Evolutionary conservation across 2,888 invertebrate genomes (phyloP).

Genomic region (Macrosiphum euphorbiae): DNA sequence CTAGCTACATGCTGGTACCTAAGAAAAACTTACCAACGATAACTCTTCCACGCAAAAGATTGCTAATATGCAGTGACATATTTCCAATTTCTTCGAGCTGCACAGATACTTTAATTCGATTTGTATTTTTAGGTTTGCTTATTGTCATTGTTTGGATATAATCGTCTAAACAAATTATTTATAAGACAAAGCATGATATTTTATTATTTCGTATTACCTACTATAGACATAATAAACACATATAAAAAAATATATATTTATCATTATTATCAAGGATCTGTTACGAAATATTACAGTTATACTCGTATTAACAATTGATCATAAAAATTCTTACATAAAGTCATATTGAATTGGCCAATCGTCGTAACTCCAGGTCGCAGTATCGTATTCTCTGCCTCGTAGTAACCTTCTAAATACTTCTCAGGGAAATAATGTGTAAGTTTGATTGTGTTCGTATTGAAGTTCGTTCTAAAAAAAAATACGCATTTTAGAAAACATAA

Average conservation of each 20-base stretch:
- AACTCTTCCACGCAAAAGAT: slow-evolving; percentile 78
- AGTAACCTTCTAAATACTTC: slow-evolving; percentile 80
- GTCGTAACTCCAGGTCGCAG: slow-evolving; percentile 70
- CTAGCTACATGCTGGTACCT: not conserved
- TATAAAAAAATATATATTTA: slow-evolving; percentile 10
- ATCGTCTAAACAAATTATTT: slow-evolving; percentile 68
- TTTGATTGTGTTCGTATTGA: slow-evolving; percentile 77
- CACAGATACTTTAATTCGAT: slow-evolving; percentile 76
- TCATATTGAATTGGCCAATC: slow-evolving; percentile 82
- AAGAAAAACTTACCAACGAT: slow-evolving; percentile 74
- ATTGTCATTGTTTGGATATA: slow-evolving; percentile 73
- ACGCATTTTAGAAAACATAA: not conserved
- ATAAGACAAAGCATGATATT: not conserved
- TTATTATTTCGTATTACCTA: not conserved
- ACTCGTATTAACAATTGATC: slow-evolving; percentile 60
- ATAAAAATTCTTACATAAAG: slow-evolving; percentile 73
- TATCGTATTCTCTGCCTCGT: slow-evolving; percentile 77
- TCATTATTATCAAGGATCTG: slow-evolving; percentile 43
- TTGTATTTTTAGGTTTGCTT: slow-evolving; percentile 70
- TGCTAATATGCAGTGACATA: slow-evolving; percentile 82
- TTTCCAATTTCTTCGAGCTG: slow-evolving; percentile 83
- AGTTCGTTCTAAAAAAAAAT: slow-evolving; percentile 75
- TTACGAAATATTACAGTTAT: not conserved
- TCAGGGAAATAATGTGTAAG: slow-evolving; percentile 88
- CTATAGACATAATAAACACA: not conserved